These are phyloP conservation scores for Luperina nickerlii DNA, from an alignment of 2,888 invertebrate genomes.

Conservation along the genomic window DNA sequence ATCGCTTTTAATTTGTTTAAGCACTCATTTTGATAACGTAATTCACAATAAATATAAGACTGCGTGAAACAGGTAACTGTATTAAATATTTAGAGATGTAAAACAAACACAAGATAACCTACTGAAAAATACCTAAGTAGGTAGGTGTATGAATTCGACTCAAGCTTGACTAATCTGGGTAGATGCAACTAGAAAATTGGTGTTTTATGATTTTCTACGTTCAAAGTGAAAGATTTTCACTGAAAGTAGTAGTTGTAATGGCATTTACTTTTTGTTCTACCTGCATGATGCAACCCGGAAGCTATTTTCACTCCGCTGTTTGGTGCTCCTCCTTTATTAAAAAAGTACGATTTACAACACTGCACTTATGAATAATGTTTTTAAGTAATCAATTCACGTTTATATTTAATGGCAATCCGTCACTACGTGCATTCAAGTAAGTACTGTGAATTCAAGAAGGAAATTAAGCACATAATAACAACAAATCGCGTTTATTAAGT, in stretches of 20 bases:
- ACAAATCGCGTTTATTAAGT: conserved; percentile 49
- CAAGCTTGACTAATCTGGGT: not conserved
- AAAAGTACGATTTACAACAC: not conserved
- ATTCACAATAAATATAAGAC: conserved; percentile 1
- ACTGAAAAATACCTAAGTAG: not conserved
- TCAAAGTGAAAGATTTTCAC: not conserved
- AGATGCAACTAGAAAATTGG: not conserved
- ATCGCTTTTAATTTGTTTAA: conserved; percentile 16
- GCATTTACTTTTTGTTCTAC: conserved; percentile 14
- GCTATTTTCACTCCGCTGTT: not conserved
- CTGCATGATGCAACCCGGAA: conserved; percentile 35
- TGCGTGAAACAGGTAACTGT: not conserved
- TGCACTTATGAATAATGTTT: not conserved
- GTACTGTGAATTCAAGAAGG: conserved; percentile 35
- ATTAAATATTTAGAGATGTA: conserved; percentile 1
- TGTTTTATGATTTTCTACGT: not conserved
- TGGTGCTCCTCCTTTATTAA: not conserved
- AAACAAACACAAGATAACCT: not conserved
- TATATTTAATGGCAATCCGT: not conserved
- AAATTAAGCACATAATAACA: conserved; percentile 42
- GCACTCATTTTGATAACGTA: conserved; percentile 7
- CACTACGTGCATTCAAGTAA: conserved; percentile 29
- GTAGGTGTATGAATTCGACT: not conserved
- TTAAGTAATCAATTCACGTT: conserved; percentile 4
- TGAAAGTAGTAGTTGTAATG: not conserved